Evolutionary conservation across 1,140 invertebrate species (phyloP), one percentile per base, ranked within the genome.

Genomic region (Drosophila ercepeae): DNA sequence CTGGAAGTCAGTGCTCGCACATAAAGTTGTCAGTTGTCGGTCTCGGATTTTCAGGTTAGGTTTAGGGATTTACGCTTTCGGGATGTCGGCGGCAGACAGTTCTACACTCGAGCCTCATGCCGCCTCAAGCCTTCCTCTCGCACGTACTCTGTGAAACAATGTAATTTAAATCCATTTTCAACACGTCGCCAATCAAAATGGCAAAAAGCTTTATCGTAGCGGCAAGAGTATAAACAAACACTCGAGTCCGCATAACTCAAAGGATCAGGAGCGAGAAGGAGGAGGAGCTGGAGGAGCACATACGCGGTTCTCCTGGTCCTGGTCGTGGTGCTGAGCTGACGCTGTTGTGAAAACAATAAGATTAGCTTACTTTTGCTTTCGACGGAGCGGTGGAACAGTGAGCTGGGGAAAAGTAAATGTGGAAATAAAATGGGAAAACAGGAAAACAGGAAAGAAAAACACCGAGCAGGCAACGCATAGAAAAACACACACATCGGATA

Each of bases 141-240:
- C 58, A 58, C 46, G 49, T 64, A 50, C 63, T 68, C 63, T 68
- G 68, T 60, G 69, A 64, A 78, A 82, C 82, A 86, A 82, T 86
- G 82, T 86, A 86, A 86, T 86, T 86, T 86, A 86, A 86, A 86
- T 86, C 82, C 82, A 86, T 86, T 88, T 86, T 82, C 82, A 75
- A 76, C 83, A 86, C 81, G 81, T 86, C 81, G 86, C 82, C 81
- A 86, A 86, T 86, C 81, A 86, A 86, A 86, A 82, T 82, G 82
- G 82, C 77, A 88, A 88, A 88, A 79, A 76, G 75, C 78, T 82
- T 81, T 78, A 52, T 61, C 59, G 41, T 32, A 27, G 34, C 39
- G 41, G 27, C 49, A 72, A 61, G 42, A 73, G 71, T 86, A 70
- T 65, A 79, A 61, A 63, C 76, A 81, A 69, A 86, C 72, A 84